Evolutionary conservation across 2,113 vertebrate genomes (phyloP).

Genomic region (Ciconia maguari): DNA sequence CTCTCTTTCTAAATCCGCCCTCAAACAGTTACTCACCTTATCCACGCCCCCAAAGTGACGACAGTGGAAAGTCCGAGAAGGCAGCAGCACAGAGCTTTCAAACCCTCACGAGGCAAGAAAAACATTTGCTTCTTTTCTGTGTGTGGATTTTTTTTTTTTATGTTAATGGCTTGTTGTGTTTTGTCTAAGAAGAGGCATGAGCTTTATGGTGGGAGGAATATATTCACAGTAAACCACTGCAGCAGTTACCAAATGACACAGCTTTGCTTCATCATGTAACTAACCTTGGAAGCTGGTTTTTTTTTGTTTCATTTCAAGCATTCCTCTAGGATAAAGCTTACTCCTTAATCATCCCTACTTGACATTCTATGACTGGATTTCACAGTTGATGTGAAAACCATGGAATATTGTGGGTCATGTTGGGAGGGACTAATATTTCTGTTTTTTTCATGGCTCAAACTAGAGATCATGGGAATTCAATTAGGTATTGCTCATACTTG

Average conservation of each 20-base stretch:
- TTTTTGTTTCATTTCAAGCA: background rate
- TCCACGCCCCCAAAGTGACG: slow-evolving; percentile 68
- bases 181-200: slow-evolving; percentile 39
- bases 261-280: slow-evolving; percentile 16
- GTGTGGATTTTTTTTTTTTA: background rate
- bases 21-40: slow-evolving; percentile 59
- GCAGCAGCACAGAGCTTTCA: slow-evolving; percentile 51
- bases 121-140: slow-evolving; percentile 55
- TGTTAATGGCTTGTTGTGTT: slow-evolving; percentile 39
- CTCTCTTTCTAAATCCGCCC: slow-evolving; percentile 50
- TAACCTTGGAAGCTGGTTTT: background rate
- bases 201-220: slow-evolving; percentile 40
- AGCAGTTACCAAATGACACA: background rate
- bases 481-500: background rate
- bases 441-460: background rate
- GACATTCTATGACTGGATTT: background rate
- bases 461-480: background rate
- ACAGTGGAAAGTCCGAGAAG: slow-evolving; percentile 63
- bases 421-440: background rate
- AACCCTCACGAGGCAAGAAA: slow-evolving; percentile 42
- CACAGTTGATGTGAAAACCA: background rate
- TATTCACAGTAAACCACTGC: background rate
- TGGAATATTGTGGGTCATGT: background rate
- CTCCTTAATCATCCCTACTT: background rate
- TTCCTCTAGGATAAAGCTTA: background rate